A percentile compares a stretch with the other conserved stretches of the same genome.
Conservation (phyloP, 1,140 invertebrate genomes). For the Cydia amplana region DNA sequence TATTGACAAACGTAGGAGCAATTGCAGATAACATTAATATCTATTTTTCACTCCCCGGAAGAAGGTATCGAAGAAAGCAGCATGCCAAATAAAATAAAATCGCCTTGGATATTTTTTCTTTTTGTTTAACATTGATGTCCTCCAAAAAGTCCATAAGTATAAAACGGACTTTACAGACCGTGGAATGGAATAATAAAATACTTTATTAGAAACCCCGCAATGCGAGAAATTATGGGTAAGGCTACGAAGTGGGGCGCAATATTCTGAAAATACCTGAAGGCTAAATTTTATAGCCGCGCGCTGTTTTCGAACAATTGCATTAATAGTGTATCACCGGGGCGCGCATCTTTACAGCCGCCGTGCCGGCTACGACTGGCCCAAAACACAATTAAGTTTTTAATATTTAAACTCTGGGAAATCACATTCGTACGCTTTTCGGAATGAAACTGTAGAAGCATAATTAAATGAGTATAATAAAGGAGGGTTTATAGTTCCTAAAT, state of each 20-base stretch:
- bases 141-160: not conserved
- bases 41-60: not conserved
- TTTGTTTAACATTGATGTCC: not conserved
- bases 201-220: slow-evolving; percentile 70
- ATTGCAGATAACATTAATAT: not conserved
- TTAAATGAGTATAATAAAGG: slow-evolving; percentile 50
- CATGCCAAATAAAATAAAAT: not conserved
- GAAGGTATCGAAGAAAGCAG: not conserved
- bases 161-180: slow-evolving; percentile 44
- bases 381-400: slow-evolving; percentile 72
- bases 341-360: slow-evolving; percentile 63
- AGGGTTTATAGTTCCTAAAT: slow-evolving; percentile 25
- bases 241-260: slow-evolving; percentile 67
- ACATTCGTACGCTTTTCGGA: slow-evolving; percentile 44
- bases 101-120: not conserved
- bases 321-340: slow-evolving; percentile 73
- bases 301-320: slow-evolving; percentile 76
- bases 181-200: slow-evolving; percentile 63
- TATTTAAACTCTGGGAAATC: slow-evolving; percentile 58
- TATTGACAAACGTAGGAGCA: not conserved
- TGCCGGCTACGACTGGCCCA: slow-evolving; percentile 41
- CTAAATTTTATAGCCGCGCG: slow-evolving; percentile 72
- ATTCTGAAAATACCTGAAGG: slow-evolving; percentile 67
- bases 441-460: slow-evolving; percentile 42
- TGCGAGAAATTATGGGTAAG: slow-evolving; percentile 74